Evolutionary conservation across 2,888 invertebrate species (phyloP).

Genomic region (Leucoptera coffeella): DNA sequence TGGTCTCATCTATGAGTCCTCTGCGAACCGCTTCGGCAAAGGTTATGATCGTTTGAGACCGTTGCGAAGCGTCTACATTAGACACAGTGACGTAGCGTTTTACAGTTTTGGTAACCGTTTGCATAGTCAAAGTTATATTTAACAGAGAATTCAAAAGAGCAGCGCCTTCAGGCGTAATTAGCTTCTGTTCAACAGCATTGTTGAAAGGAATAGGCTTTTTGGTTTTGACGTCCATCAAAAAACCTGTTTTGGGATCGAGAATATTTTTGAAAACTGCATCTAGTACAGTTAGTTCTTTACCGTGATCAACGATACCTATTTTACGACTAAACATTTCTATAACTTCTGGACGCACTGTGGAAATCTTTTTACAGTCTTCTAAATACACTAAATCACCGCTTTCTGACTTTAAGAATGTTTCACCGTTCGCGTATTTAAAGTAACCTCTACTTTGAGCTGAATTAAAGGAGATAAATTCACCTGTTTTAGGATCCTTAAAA

Average conservation of each 20-base stretch:
- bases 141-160: slow-evolving; percentile 77
- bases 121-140: slow-evolving; percentile 82
- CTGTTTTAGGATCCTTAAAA: slow-evolving; percentile 75
- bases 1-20: slow-evolving; percentile 74
- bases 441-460: slow-evolving; percentile 71
- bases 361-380: slow-evolving; percentile 71
- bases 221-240: slow-evolving; percentile 69
- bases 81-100: slow-evolving; percentile 76
- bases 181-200: slow-evolving; percentile 77
- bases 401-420: slow-evolving; percentile 68
- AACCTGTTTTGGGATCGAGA: slow-evolving; percentile 83
- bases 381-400: slow-evolving; percentile 70
- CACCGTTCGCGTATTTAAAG: slow-evolving; percentile 66
- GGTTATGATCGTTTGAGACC: slow-evolving; percentile 57
- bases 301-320: slow-evolving; percentile 73
- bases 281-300: slow-evolving; percentile 73
- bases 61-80: slow-evolving; percentile 55
- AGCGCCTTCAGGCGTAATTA: slow-evolving; percentile 84
- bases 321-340: slow-evolving; percentile 78
- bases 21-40: slow-evolving; percentile 72
- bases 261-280: slow-evolving; percentile 82
- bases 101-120: slow-evolving; percentile 80
- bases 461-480: slow-evolving; percentile 79
- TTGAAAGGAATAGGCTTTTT: slow-evolving; percentile 73
- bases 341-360: slow-evolving; percentile 77